phyloP scores from a whole-genome alignment of 2,888 invertebrate species.

The Ormyrus rosae region DNA sequence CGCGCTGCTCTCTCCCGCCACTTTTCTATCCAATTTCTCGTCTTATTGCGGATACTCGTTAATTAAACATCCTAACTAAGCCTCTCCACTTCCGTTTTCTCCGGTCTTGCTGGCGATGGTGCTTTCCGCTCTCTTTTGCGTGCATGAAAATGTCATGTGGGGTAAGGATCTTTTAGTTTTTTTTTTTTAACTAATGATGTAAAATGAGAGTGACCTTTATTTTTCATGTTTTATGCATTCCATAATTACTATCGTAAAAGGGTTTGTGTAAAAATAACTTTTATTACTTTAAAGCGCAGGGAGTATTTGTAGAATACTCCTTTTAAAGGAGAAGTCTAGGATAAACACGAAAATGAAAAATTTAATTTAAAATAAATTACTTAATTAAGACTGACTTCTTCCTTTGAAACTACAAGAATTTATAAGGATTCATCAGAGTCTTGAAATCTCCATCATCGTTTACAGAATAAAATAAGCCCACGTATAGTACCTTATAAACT shows the following conservation, averaged over 20 bases:
- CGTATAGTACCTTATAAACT: too few relatives aligned
- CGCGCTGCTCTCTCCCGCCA: conserved; percentile 5
- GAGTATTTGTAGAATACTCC: too few relatives aligned
- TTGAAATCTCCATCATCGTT: conserved; percentile 23
- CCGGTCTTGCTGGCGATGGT: conserved; percentile 10
- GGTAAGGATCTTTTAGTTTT: neutral
- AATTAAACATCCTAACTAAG: conserved; percentile 64
- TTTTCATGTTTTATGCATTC: too few relatives aligned
- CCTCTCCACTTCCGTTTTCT: conserved; percentile 45
- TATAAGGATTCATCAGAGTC: too few relatives aligned
- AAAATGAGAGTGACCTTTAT: neutral
- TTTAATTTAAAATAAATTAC: too few relatives aligned
- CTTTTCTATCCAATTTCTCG: conserved; percentile 52
- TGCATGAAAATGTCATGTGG: neutral
- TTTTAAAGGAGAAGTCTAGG: too few relatives aligned
- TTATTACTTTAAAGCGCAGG: too few relatives aligned
- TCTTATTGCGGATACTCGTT: conserved; percentile 70
- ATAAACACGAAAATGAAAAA: too few relatives aligned
- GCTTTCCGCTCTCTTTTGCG: conserved; percentile 22
- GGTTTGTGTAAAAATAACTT: too few relatives aligned
- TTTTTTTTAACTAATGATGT: conserved; percentile 10
- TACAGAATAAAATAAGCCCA: neutral
- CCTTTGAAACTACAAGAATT: too few relatives aligned
- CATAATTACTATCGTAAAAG: too few relatives aligned
- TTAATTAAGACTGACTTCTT: too few relatives aligned